Evolutionary conservation across 2,113 vertebrate genomes (phyloP).

Genomic region (Riparia riparia): DNA sequence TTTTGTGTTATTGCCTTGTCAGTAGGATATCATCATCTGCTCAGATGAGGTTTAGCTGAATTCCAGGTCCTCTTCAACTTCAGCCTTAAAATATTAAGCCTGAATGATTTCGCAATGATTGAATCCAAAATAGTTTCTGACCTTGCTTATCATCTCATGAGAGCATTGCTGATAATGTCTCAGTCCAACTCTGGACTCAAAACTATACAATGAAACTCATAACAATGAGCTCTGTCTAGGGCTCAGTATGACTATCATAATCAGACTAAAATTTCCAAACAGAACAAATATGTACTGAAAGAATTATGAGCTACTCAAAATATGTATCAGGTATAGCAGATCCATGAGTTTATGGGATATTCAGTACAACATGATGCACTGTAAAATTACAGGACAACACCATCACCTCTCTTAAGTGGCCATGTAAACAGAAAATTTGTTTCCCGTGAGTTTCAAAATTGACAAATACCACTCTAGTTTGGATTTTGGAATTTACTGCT

Average conservation of each 20-base stretch:
- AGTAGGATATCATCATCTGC: not conserved
- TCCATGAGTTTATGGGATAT: not conserved
- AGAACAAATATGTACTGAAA: constrained; percentile 25
- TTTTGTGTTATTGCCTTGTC: not conserved
- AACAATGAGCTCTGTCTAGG: constrained; percentile 16
- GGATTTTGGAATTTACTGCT: not conserved
- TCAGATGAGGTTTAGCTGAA: not conserved
- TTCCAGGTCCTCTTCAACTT: not conserved
- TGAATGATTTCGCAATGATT: constrained; percentile 4
- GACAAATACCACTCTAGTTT: not conserved
- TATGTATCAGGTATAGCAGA: not conserved
- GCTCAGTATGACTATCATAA: not conserved
- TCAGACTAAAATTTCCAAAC: not conserved
- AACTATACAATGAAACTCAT: constrained; percentile 20
- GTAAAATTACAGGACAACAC: not conserved
- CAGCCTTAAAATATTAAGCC: not conserved
- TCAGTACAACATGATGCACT: not conserved
- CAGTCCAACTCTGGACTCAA: not conserved
- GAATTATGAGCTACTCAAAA: not conserved
- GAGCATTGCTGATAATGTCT: not conserved
- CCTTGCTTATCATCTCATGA: not conserved
- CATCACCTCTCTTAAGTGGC: not conserved
- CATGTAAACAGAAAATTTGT: not conserved
- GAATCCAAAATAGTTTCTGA: constrained; percentile 31
- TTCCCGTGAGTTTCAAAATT: not conserved